phyloP scores from a whole-genome alignment of 2,113 vertebrate genomes.

The Lipophrys pholis region DNA sequence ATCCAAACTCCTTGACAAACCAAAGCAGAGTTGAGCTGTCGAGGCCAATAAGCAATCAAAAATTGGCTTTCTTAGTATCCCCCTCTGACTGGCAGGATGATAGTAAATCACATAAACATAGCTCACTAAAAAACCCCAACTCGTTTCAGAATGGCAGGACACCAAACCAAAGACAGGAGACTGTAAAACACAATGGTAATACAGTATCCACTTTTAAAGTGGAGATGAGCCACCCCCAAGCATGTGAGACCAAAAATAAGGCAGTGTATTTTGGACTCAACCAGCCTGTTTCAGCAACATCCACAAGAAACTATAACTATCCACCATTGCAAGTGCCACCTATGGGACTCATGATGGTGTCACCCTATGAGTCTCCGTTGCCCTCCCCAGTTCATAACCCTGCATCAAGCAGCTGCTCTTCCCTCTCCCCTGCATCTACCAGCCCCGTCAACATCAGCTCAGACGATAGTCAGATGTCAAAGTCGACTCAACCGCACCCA shows the following conservation, averaged over 20 bases:
- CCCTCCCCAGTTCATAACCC: conserved; percentile 90
- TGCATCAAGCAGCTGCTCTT: conserved; percentile 88
- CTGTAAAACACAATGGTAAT: conserved; percentile 73
- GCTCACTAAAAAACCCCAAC: conserved; percentile 69
- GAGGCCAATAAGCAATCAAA: conserved; percentile 86
- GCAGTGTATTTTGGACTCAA: conserved; percentile 86
- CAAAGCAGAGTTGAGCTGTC: conserved; percentile 87
- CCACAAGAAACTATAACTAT: conserved; percentile 82
- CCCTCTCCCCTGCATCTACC: conserved; percentile 90
- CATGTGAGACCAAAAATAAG: conserved; percentile 86
- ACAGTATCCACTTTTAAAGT: conserved; percentile 79
- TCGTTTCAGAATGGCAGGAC: conserved; percentile 79
- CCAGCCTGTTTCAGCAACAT: conserved; percentile 80
- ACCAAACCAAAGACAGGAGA: conserved; percentile 80
- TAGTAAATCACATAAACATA: conserved; percentile 81
- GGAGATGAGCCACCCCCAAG: conserved; percentile 81
- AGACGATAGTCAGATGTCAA: conserved; percentile 89
- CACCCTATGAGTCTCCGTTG: conserved; percentile 91
- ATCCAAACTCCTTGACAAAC: conserved; percentile 78
- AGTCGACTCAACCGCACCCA: conserved; percentile 76
- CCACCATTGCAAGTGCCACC: conserved; percentile 83
- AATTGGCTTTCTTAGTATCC: conserved; percentile 85
- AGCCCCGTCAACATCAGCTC: conserved; percentile 89
- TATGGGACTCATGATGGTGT: conserved; percentile 85
- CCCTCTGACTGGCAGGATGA: conserved; percentile 87